Evolutionary conservation across 2,888 invertebrate species (phyloP).

Genomic region (Julus scanicus): DNA sequence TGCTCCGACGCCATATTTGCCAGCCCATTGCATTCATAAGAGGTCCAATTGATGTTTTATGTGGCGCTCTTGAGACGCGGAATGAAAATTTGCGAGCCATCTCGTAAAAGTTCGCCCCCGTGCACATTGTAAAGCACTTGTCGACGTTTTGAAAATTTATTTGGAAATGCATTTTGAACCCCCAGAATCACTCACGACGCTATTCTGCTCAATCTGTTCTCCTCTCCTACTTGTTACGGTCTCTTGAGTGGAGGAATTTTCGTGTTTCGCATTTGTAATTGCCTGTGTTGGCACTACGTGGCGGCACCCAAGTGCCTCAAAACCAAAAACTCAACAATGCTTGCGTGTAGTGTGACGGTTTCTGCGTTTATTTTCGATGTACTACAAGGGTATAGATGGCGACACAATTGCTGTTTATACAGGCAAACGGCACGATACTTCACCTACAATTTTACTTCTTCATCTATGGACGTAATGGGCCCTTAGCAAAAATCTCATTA

Average conservation of each 20-base stretch:
- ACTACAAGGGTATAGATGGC: background rate
- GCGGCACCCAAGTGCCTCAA: background rate
- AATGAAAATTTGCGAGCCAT: conserved; percentile 42
- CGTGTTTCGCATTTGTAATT: conserved; percentile 45
- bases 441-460: background rate
- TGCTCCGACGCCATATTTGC: conserved; percentile 23
- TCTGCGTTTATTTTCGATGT: background rate
- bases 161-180: conserved; percentile 16
- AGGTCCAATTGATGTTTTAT: background rate
- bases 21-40: conserved; percentile 12
- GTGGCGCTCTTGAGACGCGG: conserved; percentile 7
- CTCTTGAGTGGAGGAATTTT: conserved; percentile 26
- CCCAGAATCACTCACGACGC: background rate
- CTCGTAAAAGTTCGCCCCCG: conserved; percentile 7
- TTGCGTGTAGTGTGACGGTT: background rate
- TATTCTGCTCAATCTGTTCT: conserved; percentile 31
- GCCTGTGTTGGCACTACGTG: background rate
- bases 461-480: background rate
- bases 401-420: too few species aligned
- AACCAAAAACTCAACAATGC: background rate
- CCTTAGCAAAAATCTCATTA: too few species aligned
- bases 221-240: conserved; percentile 3
- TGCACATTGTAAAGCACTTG: conserved; percentile 43
- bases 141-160: conserved; percentile 14
- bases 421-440: background rate